Conservation (phyloP, 2,113 vertebrate species). For the Ursus arctos region DNA sequence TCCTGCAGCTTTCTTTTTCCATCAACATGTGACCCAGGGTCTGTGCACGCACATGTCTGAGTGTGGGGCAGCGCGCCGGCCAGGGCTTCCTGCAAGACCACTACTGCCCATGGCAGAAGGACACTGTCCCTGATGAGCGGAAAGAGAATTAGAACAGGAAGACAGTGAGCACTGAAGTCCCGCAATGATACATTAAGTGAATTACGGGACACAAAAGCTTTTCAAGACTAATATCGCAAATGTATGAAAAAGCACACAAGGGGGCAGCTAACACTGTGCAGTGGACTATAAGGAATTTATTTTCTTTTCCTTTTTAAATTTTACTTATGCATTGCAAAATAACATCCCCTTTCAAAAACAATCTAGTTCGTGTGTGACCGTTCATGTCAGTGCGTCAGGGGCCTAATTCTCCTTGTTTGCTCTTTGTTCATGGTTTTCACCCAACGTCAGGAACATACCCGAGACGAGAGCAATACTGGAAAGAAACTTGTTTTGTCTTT, state of each 20-base stretch:
- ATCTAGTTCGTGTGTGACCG: fast-evolving
- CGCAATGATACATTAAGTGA: not conserved
- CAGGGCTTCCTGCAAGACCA: not conserved
- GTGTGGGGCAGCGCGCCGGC: fast-evolving
- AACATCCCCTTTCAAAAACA: not conserved
- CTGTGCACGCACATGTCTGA: not conserved
- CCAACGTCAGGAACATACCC: not conserved
- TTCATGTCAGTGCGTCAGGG: fast-evolving
- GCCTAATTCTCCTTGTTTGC: not conserved
- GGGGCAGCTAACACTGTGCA: fast-evolving
- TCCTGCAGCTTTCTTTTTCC: not conserved
- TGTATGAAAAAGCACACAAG: not conserved
- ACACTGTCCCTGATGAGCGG: fast-evolving
- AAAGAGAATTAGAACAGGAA: not conserved
- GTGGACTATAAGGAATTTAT: not conserved
- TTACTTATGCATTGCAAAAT: not conserved
- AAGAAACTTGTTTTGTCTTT: not conserved
- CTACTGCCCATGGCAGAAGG: no score
- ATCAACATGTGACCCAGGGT: no score
- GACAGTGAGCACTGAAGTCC: not conserved
- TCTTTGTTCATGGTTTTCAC: not conserved
- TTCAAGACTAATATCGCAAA: not conserved
- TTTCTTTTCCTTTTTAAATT: not conserved
- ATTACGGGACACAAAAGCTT: not conserved
- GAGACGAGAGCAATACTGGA: not conserved